Evolutionary conservation across 2,797 vertebrate genomes (phyloP), one percentile per base, ranked within the genome.

Genomic region (Lithobates pipiens): DNA sequence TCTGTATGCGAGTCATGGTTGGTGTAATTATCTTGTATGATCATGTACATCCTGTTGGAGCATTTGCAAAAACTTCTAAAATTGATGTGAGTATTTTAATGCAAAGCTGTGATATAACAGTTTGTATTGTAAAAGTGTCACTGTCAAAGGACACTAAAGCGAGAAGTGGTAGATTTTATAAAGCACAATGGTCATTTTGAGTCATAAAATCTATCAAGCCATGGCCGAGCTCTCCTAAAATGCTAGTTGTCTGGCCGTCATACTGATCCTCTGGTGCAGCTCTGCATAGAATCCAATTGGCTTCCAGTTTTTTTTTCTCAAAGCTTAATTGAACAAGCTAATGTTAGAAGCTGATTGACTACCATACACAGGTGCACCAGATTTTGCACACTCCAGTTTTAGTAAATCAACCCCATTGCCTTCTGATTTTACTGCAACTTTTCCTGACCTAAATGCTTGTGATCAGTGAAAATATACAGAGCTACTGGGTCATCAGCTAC

Each of bases 21-120:
- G 98, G 98, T 3, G 98, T 99, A 90, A 99, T 99, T 93, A 99
- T 99, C 91, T 94, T 99, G 77, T 99, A 99, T 82, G 98, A 99
- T 93, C 98, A 99, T 0, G 98, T 99, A 83, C 98, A 99, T 93
- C 98, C 98, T 0, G 97, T 99, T 46, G 98, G 98, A 73, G 98
- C 98, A 42, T 99, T 99, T 86, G 97, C 97, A 80, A 99, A 98
- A 95, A 99, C 97, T 80, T 99, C 98, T 79, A 99, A 99, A 95
- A 99, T 99, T 77, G 98, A 99, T 83, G 98, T 98, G 92, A 97
- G 98, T 96, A 80, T 16, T 23, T 10, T 6, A 44, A 32, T 13
- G 63, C 7, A 10, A 79, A 74, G 13, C 6, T 61, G 54, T 61
- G 54, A 8, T n/a, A 61, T 61, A 23, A 61, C 8, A 9, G n/a